These are phyloP conservation scores for Gymnocypris eckloni DNA, from an alignment of 2,797 vertebrate species.

Conservation along the genomic window DNA sequence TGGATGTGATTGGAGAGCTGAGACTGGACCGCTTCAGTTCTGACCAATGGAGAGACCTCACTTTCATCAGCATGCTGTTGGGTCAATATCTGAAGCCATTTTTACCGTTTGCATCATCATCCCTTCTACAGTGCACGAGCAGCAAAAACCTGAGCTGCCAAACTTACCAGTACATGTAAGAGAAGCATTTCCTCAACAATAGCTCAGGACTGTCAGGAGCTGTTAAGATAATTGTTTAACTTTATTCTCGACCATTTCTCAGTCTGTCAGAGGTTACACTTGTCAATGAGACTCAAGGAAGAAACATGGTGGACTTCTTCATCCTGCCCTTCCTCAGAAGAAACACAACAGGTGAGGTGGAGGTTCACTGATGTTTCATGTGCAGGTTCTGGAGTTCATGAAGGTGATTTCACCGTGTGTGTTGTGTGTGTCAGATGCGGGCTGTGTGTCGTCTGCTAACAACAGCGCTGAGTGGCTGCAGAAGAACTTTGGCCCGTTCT, in stretches of 20 bases:
- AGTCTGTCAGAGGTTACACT: slow-evolving; percentile 42
- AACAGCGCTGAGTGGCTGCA: too few relatives aligned
- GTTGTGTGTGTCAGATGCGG: too few relatives aligned
- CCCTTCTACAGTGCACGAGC: slow-evolving; percentile 48
- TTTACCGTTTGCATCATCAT: slow-evolving; percentile 5
- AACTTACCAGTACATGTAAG: slow-evolving; percentile 57
- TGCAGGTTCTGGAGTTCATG: too few relatives aligned
- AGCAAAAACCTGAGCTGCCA: slow-evolving; percentile 56
- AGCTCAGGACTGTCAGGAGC: neutral
- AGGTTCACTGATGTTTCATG: too few relatives aligned
- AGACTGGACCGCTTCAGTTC: slow-evolving; percentile 20
- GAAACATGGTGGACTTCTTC: too few relatives aligned
- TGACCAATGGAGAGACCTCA: slow-evolving; percentile 4
- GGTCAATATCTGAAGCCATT: slow-evolving; percentile 31
- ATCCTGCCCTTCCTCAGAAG: too few relatives aligned
- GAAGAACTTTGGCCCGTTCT: too few relatives aligned
- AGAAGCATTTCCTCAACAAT: neutral
- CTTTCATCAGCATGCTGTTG: slow-evolving; percentile 37
- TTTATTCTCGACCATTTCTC: neutral
- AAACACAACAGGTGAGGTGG: too few relatives aligned
- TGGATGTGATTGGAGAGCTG: slow-evolving; percentile 54
- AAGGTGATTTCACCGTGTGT: too few relatives aligned
- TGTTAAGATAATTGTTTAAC: neutral
- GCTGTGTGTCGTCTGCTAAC: too few relatives aligned
- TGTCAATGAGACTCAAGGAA: too few relatives aligned